phyloP scores from a whole-genome alignment of 2,113 vertebrate species.

The Cavia aperea region DNA sequence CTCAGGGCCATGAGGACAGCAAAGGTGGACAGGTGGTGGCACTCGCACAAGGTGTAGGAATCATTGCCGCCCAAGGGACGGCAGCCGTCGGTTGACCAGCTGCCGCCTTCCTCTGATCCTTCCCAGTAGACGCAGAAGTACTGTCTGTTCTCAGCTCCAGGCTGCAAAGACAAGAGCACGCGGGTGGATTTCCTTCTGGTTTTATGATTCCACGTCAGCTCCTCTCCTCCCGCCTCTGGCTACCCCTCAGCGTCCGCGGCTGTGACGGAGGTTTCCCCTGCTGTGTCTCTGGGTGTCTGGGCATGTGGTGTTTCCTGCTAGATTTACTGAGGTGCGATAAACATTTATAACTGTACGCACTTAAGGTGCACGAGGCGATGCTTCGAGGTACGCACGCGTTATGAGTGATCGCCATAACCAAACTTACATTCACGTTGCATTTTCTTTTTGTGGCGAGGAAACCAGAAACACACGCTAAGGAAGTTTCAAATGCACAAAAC shows the following conservation, averaged over 20 bases:
- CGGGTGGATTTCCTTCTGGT: background rate
- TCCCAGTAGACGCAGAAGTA: slow-evolving; percentile 77
- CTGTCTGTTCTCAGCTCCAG: accelerated
- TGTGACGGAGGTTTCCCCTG: background rate
- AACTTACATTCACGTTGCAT: background rate
- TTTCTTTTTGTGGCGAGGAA: background rate
- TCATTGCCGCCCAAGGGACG: background rate
- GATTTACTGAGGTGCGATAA: background rate
- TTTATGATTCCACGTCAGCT: background rate
- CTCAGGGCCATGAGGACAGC: slow-evolving; percentile 76
- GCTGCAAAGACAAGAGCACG: slow-evolving; percentile 44
- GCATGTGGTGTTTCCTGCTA: background rate
- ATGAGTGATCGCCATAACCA: background rate
- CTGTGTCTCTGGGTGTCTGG: background rate
- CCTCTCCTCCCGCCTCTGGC: no score
- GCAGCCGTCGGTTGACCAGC: slow-evolving; percentile 77
- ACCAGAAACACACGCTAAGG: background rate
- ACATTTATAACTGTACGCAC: background rate
- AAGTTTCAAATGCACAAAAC: background rate
- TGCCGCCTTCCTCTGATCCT: background rate
- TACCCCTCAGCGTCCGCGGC: background rate
- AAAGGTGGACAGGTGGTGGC: slow-evolving; percentile 83
- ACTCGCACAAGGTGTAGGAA: slow-evolving; percentile 76
- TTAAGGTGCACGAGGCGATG: background rate
- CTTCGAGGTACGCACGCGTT: accelerated